These are phyloP conservation scores for Staurois parvus DNA, from an alignment of 2,797 vertebrate species.

Conservation along the genomic window DNA sequence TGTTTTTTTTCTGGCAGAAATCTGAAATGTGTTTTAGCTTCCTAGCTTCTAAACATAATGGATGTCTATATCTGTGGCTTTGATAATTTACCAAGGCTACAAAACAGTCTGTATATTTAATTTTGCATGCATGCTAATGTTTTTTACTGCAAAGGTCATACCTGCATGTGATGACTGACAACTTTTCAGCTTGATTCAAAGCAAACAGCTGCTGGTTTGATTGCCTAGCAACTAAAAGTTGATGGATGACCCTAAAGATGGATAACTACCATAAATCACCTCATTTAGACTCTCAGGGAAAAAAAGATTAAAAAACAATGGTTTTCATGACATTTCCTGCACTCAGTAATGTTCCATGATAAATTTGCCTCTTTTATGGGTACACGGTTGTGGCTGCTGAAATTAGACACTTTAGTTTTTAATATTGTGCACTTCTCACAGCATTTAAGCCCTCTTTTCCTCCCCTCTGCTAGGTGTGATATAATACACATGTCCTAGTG, in stretches of 20 bases:
- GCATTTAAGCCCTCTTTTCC: constrained; percentile 55
- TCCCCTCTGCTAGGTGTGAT: constrained; percentile 68
- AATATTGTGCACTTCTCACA: constrained; percentile 67
- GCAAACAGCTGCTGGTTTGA: constrained; percentile 98
- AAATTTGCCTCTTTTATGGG: constrained; percentile 80
- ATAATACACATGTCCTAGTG: constrained; percentile 59
- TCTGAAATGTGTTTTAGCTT: constrained; percentile 13
- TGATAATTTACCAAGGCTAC: constrained; percentile 50
- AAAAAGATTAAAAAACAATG: constrained; percentile 83
- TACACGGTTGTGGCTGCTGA: constrained; percentile 71
- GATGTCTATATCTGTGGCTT: constrained; percentile 40
- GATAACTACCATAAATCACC: constrained; percentile 99
- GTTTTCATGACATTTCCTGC: constrained; percentile 85
- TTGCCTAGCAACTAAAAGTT: constrained; percentile 99
- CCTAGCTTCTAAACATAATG: constrained; percentile 28
- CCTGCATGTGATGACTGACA: constrained; percentile 85
- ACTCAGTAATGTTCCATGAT: constrained; percentile 86
- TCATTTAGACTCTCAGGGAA: constrained; percentile 87
- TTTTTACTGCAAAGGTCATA: constrained; percentile 81
- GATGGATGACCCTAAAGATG: constrained; percentile 99
- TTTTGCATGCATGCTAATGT: constrained; percentile 74
- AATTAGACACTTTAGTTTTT: constrained; percentile 76
- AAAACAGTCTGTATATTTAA: constrained; percentile 72
- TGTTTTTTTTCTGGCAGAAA: constrained; percentile 11
- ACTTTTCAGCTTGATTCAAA: constrained; percentile 88